Base-by-base conservation (phyloP, 2,888 invertebrate genomes). In the Cheilosia impressa region DNA sequence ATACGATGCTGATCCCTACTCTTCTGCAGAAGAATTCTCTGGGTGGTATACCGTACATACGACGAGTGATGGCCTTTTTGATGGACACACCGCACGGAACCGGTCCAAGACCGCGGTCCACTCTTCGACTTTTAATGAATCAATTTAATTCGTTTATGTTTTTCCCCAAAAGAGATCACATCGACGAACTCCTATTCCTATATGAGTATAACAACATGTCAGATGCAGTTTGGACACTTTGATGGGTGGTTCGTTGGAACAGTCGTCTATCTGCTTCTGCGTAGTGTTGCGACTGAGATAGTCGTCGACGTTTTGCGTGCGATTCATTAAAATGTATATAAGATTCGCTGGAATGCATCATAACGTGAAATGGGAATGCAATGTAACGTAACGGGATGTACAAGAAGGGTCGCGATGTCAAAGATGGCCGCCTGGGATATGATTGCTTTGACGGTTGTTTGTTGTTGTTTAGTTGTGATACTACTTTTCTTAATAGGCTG, bases 21-120 rank as follows among this genome's bases (percentile, higher is more conserved):
- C 75, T 57, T 76, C 53, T 71, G 80, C 62, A 68, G 81, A 85
- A 77, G 85, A 85, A 81, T 76, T 85, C 71, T 76, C 80, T 85
- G 85, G 85, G 85, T 80, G 84, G 80, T 76, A 62, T 79, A 75
- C 60, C 75, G 63, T 66, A 38, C 58, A 43, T 78, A 66, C 24
- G 47, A 43, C 4, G 9, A 55, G 57, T 81, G 85, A 85, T 81
- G 71, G 81, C 72, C 52, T 77, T 62, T 75, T 81, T 81, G 81
- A 76, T 85, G 80, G 85, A 60, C 76, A 62, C 62, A 17, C 60
- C 34, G 41, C 75, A 50, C n/a, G 19, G 19, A 80, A 85, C 71
- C 72, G 77, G 76, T 81, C 77, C 45, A 38, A 60, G 55, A n/a
- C 68, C 34, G 38, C 71, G 17, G 60, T 55, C 34, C 34, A 53